A percentile compares a stretch with the other conserved stretches of the same genome.
Conservation (phyloP, 2,113 vertebrate species). For the Sardina pilchardus region DNA sequence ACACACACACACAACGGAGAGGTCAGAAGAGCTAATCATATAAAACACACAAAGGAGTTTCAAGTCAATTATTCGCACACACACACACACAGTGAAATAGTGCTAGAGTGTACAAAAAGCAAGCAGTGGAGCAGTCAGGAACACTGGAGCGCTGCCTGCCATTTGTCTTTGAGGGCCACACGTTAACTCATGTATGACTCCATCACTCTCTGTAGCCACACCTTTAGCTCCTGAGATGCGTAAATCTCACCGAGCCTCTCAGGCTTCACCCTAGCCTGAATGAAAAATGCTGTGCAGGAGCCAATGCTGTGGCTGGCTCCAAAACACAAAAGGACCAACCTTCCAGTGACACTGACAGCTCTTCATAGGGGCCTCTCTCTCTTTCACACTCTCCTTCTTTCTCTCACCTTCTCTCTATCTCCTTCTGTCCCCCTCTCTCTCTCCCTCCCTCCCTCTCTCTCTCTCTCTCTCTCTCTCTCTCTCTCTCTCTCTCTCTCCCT, state of each 20-base stretch:
- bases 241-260: background rate
- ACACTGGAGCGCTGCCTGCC: background rate
- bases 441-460: background rate
- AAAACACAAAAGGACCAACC: constrained; percentile 4
- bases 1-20: background rate
- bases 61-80: background rate
- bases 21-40: background rate
- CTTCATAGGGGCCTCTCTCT: background rate
- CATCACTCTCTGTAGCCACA: background rate
- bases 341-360: background rate
- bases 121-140: background rate
- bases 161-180: background rate
- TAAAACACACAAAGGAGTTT: constrained; percentile 18
- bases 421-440: no score
- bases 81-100: constrained; percentile 16
- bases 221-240: background rate
- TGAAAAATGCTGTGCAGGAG: background rate
- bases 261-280: background rate
- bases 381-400: background rate
- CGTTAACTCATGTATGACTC: background rate
- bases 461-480: background rate
- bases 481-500: background rate
- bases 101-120: background rate
- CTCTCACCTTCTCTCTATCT: background rate
- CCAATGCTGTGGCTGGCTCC: background rate